Evolutionary conservation across 2,797 vertebrate genomes (phyloP).

Genomic region (Sebastes itinus): DNA sequence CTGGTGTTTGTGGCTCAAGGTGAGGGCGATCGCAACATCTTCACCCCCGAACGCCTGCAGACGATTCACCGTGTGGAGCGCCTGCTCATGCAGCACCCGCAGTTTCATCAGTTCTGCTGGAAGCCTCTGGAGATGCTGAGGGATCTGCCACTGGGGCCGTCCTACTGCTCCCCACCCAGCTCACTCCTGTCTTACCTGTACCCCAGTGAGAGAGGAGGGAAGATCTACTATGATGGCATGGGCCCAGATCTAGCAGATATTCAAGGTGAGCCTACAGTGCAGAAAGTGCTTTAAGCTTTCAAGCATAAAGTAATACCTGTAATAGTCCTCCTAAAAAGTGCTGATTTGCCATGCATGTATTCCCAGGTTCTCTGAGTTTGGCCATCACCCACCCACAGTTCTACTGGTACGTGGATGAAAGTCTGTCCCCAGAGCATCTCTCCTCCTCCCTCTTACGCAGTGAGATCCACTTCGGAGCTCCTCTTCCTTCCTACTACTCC

Average conservation of each 20-base stretch:
- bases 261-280: slow-evolving; percentile 82
- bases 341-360: slow-evolving; percentile 1
- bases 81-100: slow-evolving; percentile 94
- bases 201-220: slow-evolving; percentile 93
- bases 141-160: slow-evolving; percentile 93
- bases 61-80: slow-evolving; percentile 93
- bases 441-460: slow-evolving; percentile 94
- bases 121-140: slow-evolving; percentile 93
- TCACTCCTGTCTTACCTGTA: slow-evolving; percentile 97
- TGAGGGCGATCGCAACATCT: slow-evolving; percentile 90
- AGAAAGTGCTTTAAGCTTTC: neutral
- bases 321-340: neutral
- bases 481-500: slow-evolving; percentile 92
- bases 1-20: slow-evolving; percentile 95
- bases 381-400: slow-evolving; percentile 98
- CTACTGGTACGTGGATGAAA: slow-evolving; percentile 99
- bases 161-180: slow-evolving; percentile 96
- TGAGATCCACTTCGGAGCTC: slow-evolving; percentile 95
- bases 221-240: slow-evolving; percentile 97
- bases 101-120: slow-evolving; percentile 97
- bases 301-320: neutral
- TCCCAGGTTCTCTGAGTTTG: slow-evolving; percentile 91
- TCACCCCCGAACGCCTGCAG: slow-evolving; percentile 91
- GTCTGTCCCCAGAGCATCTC: slow-evolving; percentile 88
- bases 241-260: slow-evolving; percentile 97